Percentiles rank a stretch among this genome's conserved stretches.
Evolutionary conservation across 2,113 vertebrate species (phyloP).

Genomic region (Elanus axillaris): DNA sequence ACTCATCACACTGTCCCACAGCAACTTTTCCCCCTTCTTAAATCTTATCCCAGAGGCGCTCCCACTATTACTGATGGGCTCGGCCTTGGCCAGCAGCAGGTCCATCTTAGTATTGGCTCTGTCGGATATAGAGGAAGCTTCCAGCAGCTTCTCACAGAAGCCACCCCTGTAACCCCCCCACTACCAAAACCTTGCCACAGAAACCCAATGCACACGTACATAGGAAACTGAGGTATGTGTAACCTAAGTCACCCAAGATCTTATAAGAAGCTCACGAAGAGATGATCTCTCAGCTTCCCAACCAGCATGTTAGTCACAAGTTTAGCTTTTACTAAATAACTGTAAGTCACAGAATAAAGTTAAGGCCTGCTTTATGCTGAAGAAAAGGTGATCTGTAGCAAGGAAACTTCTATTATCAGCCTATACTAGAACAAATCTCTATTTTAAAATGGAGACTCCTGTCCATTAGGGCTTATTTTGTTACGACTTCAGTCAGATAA

Average conservation of each 20-base stretch:
- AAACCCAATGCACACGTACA: not conserved
- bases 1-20: no score
- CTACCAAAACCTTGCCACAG: no score
- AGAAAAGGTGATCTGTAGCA: not conserved
- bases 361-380: not conserved
- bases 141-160: no score
- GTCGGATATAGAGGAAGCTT: no score
- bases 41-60: no score
- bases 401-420: not conserved
- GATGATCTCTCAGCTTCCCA: not conserved
- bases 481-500: not conserved
- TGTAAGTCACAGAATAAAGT: not conserved
- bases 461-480: not conserved
- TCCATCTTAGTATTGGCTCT: no score
- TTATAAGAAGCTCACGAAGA: not conserved
- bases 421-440: not conserved
- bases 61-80: no score
- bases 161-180: no score
- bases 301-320: not conserved
- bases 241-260: not conserved
- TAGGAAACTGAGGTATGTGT: not conserved
- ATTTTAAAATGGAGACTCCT: not conserved
- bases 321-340: not conserved
- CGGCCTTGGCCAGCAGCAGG: no score
- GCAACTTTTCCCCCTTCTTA: no score